Evolutionary conservation across 2,888 invertebrate genomes (phyloP), one percentile per base, ranked within the genome.

Genomic region (Ochlodes sylvanus): DNA sequence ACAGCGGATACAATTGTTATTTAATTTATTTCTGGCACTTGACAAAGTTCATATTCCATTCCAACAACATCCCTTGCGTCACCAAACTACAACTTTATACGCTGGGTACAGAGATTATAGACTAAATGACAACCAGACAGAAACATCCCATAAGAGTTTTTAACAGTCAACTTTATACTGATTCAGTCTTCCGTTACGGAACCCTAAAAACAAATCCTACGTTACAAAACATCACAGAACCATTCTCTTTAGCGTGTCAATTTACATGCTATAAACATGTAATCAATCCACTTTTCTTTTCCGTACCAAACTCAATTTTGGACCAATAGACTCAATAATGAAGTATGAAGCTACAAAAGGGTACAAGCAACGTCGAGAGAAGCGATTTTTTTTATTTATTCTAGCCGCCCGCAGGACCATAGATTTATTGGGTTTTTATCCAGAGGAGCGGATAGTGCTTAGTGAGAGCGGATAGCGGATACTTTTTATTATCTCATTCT

Each of bases 341-440:
- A 27, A 54, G 54, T 32, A 54, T 32, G 54, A 54, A 54, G 54
- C 27, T 54, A 21, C 12, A 32, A 27, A 19, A 21, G 52, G 38
- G 27, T 17, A 47, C 27, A n/a, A n/a, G n/a, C n/a, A 32, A 4
- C 32, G 50, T 32, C 12, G 17, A 52, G 34, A 17, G 21, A 6
- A 15, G 61, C 15, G 15, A 17, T 32, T 50, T 61, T 50, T 61
- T 50, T 50, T 50, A 50, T 50, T 50, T 50, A 50, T 50, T 2
- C 52, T 52, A 21, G 14, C 52, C 41, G 52, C 19, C 5, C 50
- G 34, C 9, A 52, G 19, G 10, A 50, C 50, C 19, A 50, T 19
- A 50, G 62, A 62, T 62, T 62, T 62, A 62, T 62, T 62, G 62
- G 41, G 41, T 52, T 54, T 50, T 52, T 54, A 41, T 41, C 19